Conservation (phyloP, 2,113 vertebrate species). For the Tylochromis polylepis region DNA sequence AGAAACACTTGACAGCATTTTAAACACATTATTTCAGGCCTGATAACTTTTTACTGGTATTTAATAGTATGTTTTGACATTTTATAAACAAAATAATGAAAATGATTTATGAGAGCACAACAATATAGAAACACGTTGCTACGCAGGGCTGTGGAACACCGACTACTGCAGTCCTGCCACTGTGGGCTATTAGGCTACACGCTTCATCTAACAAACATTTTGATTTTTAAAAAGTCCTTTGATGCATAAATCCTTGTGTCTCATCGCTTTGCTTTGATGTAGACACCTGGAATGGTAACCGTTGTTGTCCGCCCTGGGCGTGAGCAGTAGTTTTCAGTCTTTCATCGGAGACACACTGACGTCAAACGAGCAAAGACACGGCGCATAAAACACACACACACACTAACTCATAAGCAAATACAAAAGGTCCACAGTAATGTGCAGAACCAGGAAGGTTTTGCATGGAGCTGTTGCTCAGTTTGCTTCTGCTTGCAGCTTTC, state of each 20-base stretch:
- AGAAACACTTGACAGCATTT: not conserved
- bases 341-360: not conserved
- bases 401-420: not conserved
- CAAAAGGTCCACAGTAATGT: not conserved
- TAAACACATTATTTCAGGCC: not conserved
- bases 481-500: not conserved
- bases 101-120: not conserved
- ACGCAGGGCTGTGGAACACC: not conserved
- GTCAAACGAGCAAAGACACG: not conserved
- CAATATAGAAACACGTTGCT: not conserved
- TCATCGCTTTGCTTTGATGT: slow-evolving; percentile 7
- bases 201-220: not conserved
- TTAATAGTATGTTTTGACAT: not conserved
- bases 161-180: not conserved
- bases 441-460: not conserved
- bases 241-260: slow-evolving; percentile 2
- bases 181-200: not conserved
- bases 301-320: not conserved
- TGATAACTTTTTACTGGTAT: not conserved
- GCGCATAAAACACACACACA: not conserved
- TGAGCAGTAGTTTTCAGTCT: not conserved
- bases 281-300: slow-evolving; percentile 32
- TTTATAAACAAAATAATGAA: not conserved
- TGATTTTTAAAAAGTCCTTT: not conserved
- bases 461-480: not conserved